Evolutionary conservation across 2,113 vertebrate species (phyloP), one percentile per base, ranked within the genome.

Genomic region (Mobula hypostoma): DNA sequence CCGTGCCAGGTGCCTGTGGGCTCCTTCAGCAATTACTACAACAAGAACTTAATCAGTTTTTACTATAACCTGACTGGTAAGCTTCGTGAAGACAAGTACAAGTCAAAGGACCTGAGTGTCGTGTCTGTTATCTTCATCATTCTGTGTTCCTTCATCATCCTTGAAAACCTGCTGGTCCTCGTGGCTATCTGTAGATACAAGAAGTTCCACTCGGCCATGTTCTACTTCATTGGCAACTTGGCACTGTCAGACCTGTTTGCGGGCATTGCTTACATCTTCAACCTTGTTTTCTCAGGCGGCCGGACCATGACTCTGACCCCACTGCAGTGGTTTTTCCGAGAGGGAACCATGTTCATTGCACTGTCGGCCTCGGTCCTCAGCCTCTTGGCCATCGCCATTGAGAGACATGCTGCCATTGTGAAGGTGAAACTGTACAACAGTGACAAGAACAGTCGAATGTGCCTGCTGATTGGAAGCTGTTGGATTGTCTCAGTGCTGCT

Each of bases 161-260:
- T 98, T 95, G 98, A 99, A 95, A 99, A 99, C 96, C 96, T 99
- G 0, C 95, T 99, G 94, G 98, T 99, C 17, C 97, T 99, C 0
- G 94, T 97, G 0, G 98, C 99, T 0, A 98, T 99, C 0, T 98
- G 96, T 76, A 97, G 98, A 74, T 99, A 99, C 96, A 98, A 98
- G 94, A 98, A 98, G 94, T 98, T 99, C 36, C 99, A 99, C 96
- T 97, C 99, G 0, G 98, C 98, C 95, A 99, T 99, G 98, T 99
- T 98, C 95, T 97, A 99, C 95, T 99, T 99, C 95, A 98, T 99
- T 7, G 98, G 98, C 9, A 99, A 99, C 94, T 66, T 99, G 95
- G 99, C 99, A 0, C 98, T 98, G 88, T 99, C 98, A 0, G 99
- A 99, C 94, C 96, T 99, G 2, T 91, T 99, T 96, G 98, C 99